phyloP scores from a whole-genome alignment of 2,113 vertebrate species.

The Campylomormyrus numenius region DNA sequence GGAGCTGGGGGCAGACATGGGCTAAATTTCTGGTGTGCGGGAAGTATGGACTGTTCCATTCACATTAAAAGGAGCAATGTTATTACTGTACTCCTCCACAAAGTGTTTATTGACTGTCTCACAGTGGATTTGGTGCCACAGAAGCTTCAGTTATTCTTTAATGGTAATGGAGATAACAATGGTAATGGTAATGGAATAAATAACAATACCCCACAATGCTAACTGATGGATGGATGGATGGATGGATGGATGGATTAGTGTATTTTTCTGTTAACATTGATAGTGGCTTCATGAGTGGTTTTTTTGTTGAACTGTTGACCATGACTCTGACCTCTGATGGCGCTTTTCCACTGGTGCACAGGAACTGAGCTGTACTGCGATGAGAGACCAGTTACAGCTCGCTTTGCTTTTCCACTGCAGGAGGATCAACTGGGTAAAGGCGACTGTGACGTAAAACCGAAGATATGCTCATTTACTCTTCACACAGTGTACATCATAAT shows the following conservation, averaged over 20 bases:
- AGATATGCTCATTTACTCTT: neutral
- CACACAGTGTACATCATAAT: neutral
- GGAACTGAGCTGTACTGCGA: neutral
- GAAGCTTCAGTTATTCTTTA: neutral
- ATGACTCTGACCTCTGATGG: neutral
- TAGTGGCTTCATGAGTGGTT: neutral
- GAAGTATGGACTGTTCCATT: neutral
- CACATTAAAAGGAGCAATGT: neutral
- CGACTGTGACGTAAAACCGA: neutral
- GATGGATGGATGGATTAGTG: neutral
- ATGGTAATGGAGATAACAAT: neutral
- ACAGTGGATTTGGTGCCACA: neutral
- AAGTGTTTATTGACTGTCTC: neutral
- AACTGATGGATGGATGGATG: neutral
- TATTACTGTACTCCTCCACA: neutral
- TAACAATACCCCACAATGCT: neutral
- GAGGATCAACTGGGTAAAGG: neutral
- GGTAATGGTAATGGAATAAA: too few relatives aligned
- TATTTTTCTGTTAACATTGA: neutral
- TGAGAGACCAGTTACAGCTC: neutral
- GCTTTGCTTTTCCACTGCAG: neutral
- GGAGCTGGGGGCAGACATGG: neutral
- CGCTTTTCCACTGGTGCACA: neutral
- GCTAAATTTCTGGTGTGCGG: neutral
- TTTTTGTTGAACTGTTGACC: neutral